Base-by-base conservation (phyloP, 1,140 invertebrate species). In the Lamellibrachia luymesi region DNA sequence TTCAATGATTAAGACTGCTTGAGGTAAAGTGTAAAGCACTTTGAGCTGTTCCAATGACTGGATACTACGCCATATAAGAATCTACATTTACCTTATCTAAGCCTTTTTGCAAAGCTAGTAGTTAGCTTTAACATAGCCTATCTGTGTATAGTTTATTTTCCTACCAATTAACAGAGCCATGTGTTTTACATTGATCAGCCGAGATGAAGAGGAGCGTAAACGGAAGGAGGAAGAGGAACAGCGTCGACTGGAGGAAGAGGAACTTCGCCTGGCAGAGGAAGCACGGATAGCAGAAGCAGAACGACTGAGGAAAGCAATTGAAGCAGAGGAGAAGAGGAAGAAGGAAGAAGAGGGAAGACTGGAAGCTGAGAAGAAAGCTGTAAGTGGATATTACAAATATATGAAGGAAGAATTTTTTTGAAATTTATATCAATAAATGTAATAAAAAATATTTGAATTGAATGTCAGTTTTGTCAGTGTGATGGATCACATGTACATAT, bases 341-440 rank as follows among this genome's bases (percentile, higher is more conserved):
- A 90, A 93, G 50, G 93, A 91, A 52, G 90, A 91, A 80, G 90
- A 90, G 27, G 17, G 91, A 90, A 91, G 80, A 56, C 89, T 51
- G 27, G 93, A 93, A 38, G 93, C 50, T 51, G 90, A 91, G 52
- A 50, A 91, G 38, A 93, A 93, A 93, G 89, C 92, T 38, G 92
- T 52, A 13, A 56, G 49, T 52, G 49, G 6, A 49, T 52, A 51
- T 52, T 38, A 13, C 50, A 92, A 51, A 50, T 92, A 56, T 56
- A 13, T 56, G 52, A 56, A 56, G 52, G 52, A 56, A 56, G 6
- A 56, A 56, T 56, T 56, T 7, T 56, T 56, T 13, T 56, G 13
- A 56, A 7, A 13, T 56, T 56, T 56, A 56, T 56, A 13, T 56
- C 13, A 13, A 56, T 56, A 56, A 56, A 56, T 56, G 13, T 56